Base-by-base conservation (phyloP, 1,140 invertebrate genomes). In the Brachionus calyciflorus region DNA sequence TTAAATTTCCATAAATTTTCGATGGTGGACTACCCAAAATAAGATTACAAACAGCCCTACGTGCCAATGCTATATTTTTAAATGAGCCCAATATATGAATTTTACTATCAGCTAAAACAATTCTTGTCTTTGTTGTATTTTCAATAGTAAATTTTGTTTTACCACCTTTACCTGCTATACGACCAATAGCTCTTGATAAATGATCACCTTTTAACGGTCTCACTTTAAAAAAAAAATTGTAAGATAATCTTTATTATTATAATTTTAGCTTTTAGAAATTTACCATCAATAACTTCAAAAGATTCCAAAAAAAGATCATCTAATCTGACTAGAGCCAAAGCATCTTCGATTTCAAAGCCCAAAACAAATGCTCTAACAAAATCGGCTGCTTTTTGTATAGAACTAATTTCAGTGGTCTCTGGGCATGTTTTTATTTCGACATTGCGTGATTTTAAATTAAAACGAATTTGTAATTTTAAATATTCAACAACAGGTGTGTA, bases 71-170 rank as follows among this genome's bases (percentile, higher is more conserved):
- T 78, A 99, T 97, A 84, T 98, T 99, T 86, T 98, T 93, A 85
- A 91, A 99, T 78, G 95, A 96, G 44, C 97, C 97, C 49, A 99
- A 87, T 77, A 99, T 93, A 84, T 99, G 96, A 79, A 99, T 92
- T 88, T 96, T 97, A 33, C 85, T 90, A 82, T 98, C 95, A 48
- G 96, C 96, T 68, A 99, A 84, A 21, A 99, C 93, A 81, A 99
- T 98, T 85, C 97, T 90, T 0, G 96, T 98, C 86, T 97, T 98
- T 9, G 96, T 99, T 0, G 93, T 93, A 86, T 99, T 99, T 87
- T 99, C 96, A 82, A 99, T 98, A 2, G 95, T 97, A 81, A 93
- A 98, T 83, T 97, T 99, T 3, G 94, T 99, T 78, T 93, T 89
- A 21, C 96, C 97, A 77, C 93, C 92, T 87, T 98, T 98, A 0